Evolutionary conservation across 1,140 invertebrate genomes (phyloP).

Genomic region (Neotoxoptera formosana): DNA sequence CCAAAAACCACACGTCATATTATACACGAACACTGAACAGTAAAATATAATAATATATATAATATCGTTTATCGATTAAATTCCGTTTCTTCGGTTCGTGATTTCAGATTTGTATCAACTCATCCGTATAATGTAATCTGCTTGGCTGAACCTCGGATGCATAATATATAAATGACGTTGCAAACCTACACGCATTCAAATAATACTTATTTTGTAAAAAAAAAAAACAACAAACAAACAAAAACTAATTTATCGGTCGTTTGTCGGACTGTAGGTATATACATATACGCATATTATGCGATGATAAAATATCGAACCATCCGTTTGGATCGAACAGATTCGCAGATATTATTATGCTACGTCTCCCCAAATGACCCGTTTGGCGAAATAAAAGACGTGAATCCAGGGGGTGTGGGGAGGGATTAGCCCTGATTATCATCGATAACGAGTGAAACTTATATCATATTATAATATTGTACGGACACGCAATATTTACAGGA

Average conservation of each 20-base stretch:
- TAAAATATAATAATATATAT: constrained; percentile 23
- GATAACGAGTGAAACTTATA: too few relatives aligned
- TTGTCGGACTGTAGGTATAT: background rate
- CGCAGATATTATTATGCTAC: background rate
- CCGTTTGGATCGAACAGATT: background rate
- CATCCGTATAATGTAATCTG: constrained; percentile 32
- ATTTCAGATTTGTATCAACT: constrained; percentile 16
- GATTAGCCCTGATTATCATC: background rate
- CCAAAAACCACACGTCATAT: background rate
- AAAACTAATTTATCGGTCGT: constrained; percentile 13
- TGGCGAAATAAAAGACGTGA: background rate
- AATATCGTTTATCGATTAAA: background rate
- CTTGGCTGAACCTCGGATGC: background rate
- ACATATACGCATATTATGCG: background rate
- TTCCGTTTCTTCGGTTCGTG: background rate
- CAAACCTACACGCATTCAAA: background rate
- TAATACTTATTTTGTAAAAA: background rate
- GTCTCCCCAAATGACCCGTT: background rate
- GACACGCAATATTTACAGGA: too few relatives aligned
- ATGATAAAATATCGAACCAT: background rate
- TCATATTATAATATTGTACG: too few relatives aligned
- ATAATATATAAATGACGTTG: constrained; percentile 20
- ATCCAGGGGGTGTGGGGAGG: background rate
- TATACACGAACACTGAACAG: too few relatives aligned
- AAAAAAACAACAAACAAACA: background rate